A percentile compares a stretch with the other conserved stretches of the same genome.
These are phyloP conservation scores for Siniperca chuatsi DNA, from an alignment of 2,113 vertebrate species.

Conservation along the genomic window DNA sequence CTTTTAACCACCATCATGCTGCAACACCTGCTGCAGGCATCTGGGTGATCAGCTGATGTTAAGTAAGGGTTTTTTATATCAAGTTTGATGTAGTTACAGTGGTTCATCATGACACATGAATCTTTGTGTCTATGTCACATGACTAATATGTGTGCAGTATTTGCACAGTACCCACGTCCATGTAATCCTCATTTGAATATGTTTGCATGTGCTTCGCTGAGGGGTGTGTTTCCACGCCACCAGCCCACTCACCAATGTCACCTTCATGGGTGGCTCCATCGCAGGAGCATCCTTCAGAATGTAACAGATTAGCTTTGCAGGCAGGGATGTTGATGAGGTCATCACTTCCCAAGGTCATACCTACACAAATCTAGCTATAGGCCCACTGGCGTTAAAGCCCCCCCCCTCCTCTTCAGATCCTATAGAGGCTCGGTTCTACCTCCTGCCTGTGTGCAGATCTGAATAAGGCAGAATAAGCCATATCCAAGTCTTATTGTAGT, in stretches of 20 bases:
- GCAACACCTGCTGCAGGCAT: constrained; percentile 60
- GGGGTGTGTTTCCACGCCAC: constrained; percentile 57
- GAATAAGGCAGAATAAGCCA: constrained; percentile 66
- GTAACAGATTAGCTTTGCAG: constrained; percentile 82
- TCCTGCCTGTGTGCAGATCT: constrained; percentile 53
- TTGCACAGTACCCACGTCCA: constrained; percentile 28
- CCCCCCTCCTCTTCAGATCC: constrained; percentile 45
- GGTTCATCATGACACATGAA: neutral
- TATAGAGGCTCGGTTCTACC: constrained; percentile 50
- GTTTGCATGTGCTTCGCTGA: constrained; percentile 34
- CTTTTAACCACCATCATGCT: constrained; percentile 7
- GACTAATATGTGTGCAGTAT: neutral
- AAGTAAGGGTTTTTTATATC: neutral
- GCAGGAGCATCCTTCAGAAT: constrained; percentile 82
- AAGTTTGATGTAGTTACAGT: constrained; percentile 18
- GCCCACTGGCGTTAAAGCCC: constrained; percentile 50
- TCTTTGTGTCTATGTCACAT: neutral
- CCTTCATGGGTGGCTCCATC: constrained; percentile 80
- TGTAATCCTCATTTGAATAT: constrained; percentile 49
- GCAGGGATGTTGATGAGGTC: constrained; percentile 83
- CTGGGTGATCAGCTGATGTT: constrained; percentile 6
- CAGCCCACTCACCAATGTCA: constrained; percentile 76
- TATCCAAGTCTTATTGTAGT: constrained; percentile 54
- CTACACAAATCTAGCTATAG: constrained; percentile 65
- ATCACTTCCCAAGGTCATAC: constrained; percentile 82